Percentiles rank a stretch among this genome's conserved stretches.
Conservation (phyloP, 2,888 invertebrate genomes). For the Caprella mutica region DNA sequence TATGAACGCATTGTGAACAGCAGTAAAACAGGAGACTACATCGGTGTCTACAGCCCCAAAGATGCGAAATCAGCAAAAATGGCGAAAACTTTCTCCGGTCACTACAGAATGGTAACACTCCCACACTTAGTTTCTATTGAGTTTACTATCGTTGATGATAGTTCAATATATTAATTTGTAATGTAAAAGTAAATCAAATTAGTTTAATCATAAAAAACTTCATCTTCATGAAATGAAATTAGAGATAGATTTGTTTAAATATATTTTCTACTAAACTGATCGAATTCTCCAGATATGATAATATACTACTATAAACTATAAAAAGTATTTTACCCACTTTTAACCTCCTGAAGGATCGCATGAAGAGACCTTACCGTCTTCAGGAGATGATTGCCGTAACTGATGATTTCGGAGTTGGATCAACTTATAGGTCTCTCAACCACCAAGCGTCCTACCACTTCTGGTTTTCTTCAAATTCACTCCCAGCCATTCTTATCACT, state of each 20-base stretch:
- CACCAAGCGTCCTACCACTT: background rate
- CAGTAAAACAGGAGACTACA: background rate
- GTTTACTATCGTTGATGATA: no score
- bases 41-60: background rate
- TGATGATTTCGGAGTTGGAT: background rate
- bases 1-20: background rate
- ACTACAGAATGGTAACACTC: background rate
- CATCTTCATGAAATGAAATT: no score
- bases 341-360: background rate
- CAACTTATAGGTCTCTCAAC: background rate
- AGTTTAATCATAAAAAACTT: no score
- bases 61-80: background rate
- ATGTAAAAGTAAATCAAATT: no score
- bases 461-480: background rate
- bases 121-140: no score
- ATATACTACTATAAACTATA: no score
- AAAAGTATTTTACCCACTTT: no score
- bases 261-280: no score
- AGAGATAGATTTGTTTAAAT: no score
- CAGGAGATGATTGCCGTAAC: background rate
- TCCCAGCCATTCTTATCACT: constrained; percentile 1
- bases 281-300: no score
- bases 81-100: no score
- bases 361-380: background rate
- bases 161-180: no score